Conservation (phyloP, 1,140 invertebrate species). For the Cydia splendana region DNA sequence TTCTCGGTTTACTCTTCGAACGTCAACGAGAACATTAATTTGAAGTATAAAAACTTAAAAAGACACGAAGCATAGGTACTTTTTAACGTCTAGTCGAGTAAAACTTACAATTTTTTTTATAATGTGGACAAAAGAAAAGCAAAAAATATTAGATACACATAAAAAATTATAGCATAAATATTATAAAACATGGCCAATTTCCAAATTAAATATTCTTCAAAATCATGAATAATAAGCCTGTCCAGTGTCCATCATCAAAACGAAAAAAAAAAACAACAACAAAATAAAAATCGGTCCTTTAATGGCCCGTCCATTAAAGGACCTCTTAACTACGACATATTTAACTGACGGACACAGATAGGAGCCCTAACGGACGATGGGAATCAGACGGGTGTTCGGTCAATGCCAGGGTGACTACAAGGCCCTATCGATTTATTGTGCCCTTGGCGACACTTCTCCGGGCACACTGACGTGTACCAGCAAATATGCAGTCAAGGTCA, state of each 20-base stretch:
- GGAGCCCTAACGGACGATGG: not conserved
- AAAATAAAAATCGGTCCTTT: too few species aligned
- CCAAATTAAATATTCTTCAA: not conserved
- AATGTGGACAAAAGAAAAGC: too few species aligned
- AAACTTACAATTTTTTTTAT: too few species aligned
- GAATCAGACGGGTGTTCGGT: conserved; percentile 11
- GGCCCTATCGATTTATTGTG: conserved; percentile 8
- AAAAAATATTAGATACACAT: not conserved
- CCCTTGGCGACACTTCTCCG: not conserved
- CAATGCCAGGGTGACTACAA: conserved; percentile 28
- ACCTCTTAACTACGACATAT: too few species aligned
- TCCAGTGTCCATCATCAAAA: too few species aligned
- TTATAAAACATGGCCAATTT: not conserved
- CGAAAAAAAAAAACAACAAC: too few species aligned
- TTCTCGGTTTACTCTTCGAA: not conserved
- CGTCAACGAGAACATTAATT: conserved; percentile 1
- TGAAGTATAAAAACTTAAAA: conserved; percentile 15
- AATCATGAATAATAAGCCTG: not conserved
- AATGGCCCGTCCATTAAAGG: too few species aligned
- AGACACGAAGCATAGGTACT: not conserved
- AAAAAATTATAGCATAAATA: not conserved
- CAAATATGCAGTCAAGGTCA: not conserved
- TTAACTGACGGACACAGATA: too few species aligned
- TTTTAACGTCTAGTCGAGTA: not conserved
- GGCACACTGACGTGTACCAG: not conserved